phyloP scores from a whole-genome alignment of 2,797 vertebrate genomes.

The Falco rusticolus region DNA sequence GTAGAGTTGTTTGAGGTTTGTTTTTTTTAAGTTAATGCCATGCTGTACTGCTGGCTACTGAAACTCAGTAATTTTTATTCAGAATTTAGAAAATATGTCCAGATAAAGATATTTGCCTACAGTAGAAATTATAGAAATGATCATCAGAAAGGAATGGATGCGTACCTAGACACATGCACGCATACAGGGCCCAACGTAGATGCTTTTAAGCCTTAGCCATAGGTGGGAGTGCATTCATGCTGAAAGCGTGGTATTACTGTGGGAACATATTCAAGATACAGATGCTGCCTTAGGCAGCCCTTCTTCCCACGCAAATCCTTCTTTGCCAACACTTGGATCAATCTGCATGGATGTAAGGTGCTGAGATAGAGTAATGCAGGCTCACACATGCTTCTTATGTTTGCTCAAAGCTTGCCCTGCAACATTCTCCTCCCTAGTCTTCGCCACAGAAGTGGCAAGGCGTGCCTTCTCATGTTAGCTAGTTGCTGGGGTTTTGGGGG shows the following conservation, averaged over 20 bases:
- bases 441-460: background rate
- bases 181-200: background rate
- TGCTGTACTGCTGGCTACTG: background rate
- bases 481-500: background rate
- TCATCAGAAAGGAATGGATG: background rate
- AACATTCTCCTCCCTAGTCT: background rate
- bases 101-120: background rate
- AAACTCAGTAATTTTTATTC: background rate
- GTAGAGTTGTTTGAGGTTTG: background rate
- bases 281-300: constrained; percentile 52
- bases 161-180: background rate
- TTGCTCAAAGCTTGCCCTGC: background rate
- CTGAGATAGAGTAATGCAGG: background rate
- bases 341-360: constrained; percentile 16
- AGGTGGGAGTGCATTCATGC: constrained; percentile 21
- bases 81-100: background rate
- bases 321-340: constrained; percentile 46
- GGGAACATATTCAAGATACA: constrained; percentile 51
- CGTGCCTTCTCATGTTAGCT: background rate
- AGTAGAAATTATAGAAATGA: background rate
- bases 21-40: background rate
- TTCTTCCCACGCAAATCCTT: constrained; percentile 11
- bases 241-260: background rate
- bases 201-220: constrained; percentile 1
- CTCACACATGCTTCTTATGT: background rate